Conservation (phyloP, 2,113 vertebrate genomes). For the Nannospalax galili region DNA sequence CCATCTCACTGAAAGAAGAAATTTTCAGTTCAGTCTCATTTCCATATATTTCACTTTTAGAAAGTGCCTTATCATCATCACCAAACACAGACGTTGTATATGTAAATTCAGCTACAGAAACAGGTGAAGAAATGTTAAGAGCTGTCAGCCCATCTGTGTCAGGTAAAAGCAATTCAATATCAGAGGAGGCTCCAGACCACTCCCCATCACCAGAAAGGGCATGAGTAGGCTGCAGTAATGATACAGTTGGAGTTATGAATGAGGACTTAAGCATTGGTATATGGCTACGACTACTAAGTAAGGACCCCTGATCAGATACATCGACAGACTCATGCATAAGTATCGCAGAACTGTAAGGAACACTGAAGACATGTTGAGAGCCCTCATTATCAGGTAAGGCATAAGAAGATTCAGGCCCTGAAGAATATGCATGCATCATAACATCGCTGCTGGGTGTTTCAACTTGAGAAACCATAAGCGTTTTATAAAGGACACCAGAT, state of each 20-base stretch:
- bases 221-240: slow-evolving; percentile 86
- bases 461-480: slow-evolving; percentile 84
- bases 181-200: slow-evolving; percentile 86
- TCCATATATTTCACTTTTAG: slow-evolving; percentile 81
- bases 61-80: slow-evolving; percentile 81
- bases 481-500: slow-evolving; percentile 82
- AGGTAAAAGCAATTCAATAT: slow-evolving; percentile 87
- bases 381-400: slow-evolving; percentile 85
- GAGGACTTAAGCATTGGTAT: slow-evolving; percentile 82
- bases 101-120: slow-evolving; percentile 84
- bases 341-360: slow-evolving; percentile 82
- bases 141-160: slow-evolving; percentile 83
- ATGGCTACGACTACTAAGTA: slow-evolving; percentile 83
- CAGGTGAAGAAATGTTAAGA: slow-evolving; percentile 83
- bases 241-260: slow-evolving; percentile 80
- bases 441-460: slow-evolving; percentile 87
- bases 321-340: slow-evolving; percentile 84
- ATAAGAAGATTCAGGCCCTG: slow-evolving; percentile 84
- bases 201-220: slow-evolving; percentile 87
- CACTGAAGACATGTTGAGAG: slow-evolving; percentile 86
- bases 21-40: slow-evolving; percentile 84
- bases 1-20: slow-evolving; percentile 84
- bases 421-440: slow-evolving; percentile 89
- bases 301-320: slow-evolving; percentile 82
- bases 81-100: slow-evolving; percentile 84